Evolutionary conservation across 2,888 invertebrate genomes (phyloP).

Genomic region (Bombylius major): DNA sequence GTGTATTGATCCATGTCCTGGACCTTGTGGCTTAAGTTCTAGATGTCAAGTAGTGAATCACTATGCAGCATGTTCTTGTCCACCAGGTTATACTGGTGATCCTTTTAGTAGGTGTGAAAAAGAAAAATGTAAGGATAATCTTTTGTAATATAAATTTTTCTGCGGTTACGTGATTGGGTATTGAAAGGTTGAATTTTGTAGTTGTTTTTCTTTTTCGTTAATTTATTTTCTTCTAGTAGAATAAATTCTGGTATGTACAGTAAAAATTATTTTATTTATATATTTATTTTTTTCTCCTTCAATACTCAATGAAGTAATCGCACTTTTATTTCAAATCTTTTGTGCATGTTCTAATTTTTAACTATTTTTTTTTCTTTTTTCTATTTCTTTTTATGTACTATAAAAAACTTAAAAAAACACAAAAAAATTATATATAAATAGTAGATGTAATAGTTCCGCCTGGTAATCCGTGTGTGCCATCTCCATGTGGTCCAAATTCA

Average conservation of each 20-base stretch:
- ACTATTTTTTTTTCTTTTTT: constrained; percentile 6
- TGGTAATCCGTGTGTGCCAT: constrained; percentile 67
- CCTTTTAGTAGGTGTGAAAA: constrained; percentile 57
- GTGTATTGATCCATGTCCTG: constrained; percentile 70
- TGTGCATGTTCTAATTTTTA: not conserved
- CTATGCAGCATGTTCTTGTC: constrained; percentile 76
- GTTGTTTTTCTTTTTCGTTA: constrained; percentile 7
- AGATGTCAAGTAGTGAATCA: constrained; percentile 75
- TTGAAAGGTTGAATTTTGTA: too few species aligned
- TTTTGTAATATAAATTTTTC: constrained; percentile 13
- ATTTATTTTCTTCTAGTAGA: not conserved
- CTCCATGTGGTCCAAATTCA: constrained; percentile 75
- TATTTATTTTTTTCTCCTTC: too few species aligned
- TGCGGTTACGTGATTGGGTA: too few species aligned
- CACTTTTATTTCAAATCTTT: not conserved
- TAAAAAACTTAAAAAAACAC: constrained; percentile 2
- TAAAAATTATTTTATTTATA: too few species aligned
- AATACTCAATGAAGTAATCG: too few species aligned
- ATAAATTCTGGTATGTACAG: not conserved
- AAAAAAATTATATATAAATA: constrained; percentile 15
- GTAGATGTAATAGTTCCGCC: constrained; percentile 41
- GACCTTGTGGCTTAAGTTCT: constrained; percentile 68
- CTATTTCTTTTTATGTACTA: constrained; percentile 7
- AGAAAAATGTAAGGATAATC: constrained; percentile 48
- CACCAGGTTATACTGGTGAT: constrained; percentile 65